Conservation (phyloP, 2,797 vertebrate genomes). For the Neoniphon sammara region DNA sequence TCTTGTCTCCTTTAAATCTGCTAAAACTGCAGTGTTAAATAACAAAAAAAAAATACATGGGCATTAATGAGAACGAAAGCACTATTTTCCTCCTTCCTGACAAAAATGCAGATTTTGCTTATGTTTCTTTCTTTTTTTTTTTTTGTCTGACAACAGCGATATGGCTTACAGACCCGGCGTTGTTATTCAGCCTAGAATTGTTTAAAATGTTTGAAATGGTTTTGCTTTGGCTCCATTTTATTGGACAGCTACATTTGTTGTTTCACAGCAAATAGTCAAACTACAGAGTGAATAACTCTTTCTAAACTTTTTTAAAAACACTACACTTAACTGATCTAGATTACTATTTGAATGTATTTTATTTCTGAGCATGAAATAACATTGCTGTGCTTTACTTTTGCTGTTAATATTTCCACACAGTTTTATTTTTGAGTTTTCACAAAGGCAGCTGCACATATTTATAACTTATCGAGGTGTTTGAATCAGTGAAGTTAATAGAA, state of each 20-base stretch:
- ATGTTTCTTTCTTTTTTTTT: too few species aligned
- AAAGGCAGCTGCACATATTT: conserved; percentile 60
- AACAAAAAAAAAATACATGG: too few species aligned
- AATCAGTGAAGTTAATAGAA: conserved; percentile 28
- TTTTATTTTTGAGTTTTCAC: conserved; percentile 7
- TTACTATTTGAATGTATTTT: conserved; percentile 54
- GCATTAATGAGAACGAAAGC: too few species aligned
- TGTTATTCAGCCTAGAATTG: not conserved
- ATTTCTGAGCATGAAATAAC: conserved; percentile 41
- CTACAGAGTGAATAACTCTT: conserved; percentile 4
- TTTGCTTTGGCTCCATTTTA: not conserved
- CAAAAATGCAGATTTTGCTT: too few species aligned
- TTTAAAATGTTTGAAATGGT: not conserved
- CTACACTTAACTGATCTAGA: not conserved
- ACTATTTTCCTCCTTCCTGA: too few species aligned
- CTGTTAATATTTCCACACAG: not conserved
- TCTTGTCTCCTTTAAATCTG: too few species aligned
- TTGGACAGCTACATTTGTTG: not conserved
- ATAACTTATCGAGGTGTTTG: conserved; percentile 10
- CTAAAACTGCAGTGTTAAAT: too few species aligned
- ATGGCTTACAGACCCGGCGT: not conserved
- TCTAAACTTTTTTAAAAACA: conserved; percentile 18
- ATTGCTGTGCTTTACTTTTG: conserved; percentile 26
- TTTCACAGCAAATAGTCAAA: conserved; percentile 2
- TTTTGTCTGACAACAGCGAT: too few species aligned